Evolutionary conservation across 1,140 invertebrate species (phyloP).

Genomic region (Armadillidium nasatum): DNA sequence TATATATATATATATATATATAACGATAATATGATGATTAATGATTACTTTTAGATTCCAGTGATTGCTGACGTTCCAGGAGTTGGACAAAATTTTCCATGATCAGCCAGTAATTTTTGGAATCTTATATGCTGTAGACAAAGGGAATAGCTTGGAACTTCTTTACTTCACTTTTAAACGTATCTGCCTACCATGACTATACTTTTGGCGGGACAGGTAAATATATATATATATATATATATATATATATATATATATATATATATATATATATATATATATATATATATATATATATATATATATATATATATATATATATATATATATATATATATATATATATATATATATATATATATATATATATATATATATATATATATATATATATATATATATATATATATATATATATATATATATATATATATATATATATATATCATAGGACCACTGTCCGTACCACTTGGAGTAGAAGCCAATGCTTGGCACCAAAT

Average conservation of each 20-base stretch:
- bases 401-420: too few relatives aligned
- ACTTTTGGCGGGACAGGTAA: constrained; percentile 27
- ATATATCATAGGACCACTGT: constrained; percentile 7
- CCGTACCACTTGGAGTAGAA: background rate
- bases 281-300: constrained; percentile 5
- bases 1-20: too few relatives aligned
- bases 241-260: background rate
- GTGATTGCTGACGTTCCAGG: constrained; percentile 52
- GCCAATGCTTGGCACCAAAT: constrained; percentile 18
- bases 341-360: too few relatives aligned
- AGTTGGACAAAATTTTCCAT: constrained; percentile 54
- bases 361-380: too few relatives aligned
- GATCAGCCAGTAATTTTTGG: constrained; percentile 48
- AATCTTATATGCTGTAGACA: constrained; percentile 21
- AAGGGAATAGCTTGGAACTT: constrained; percentile 16
- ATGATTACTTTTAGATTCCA: too few relatives aligned
- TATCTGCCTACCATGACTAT: constrained; percentile 25
- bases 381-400: too few relatives aligned
- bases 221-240: too few relatives aligned
- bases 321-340: background rate
- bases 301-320: constrained; percentile 24
- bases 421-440: too few relatives aligned
- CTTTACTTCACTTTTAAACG: constrained; percentile 22
- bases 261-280: background rate
- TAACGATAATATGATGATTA: too few relatives aligned